Percentiles rank a stretch among this genome's conserved stretches.
These are phyloP conservation scores for Tethea ocularis DNA, from an alignment of 2,888 invertebrate species.

Conservation along the genomic window DNA sequence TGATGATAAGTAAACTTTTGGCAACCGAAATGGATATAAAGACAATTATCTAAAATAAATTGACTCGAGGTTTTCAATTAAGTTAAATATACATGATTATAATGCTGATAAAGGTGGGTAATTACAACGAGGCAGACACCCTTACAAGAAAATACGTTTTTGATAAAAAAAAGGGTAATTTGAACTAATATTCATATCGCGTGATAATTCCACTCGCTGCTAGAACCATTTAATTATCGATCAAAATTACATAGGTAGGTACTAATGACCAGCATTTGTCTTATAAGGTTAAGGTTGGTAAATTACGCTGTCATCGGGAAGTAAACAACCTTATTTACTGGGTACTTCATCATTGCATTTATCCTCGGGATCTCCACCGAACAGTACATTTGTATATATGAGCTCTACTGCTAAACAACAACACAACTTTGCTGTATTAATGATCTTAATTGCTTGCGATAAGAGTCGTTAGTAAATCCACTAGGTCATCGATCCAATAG, in stretches of 20 bases:
- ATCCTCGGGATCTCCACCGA: neutral
- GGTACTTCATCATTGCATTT: neutral
- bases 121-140: neutral
- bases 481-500: no score
- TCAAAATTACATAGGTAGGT: slow-evolving; percentile 23
- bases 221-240: slow-evolving; percentile 27
- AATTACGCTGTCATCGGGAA: slow-evolving; percentile 3
- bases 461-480: no score
- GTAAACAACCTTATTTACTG: neutral
- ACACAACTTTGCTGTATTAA: no score
- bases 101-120: no score
- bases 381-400: no score
- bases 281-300: slow-evolving; percentile 32
- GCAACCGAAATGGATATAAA: no score
- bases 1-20: no score
- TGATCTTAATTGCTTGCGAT: no score
- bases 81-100: no score
- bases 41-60: no score
- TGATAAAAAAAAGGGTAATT: neutral
- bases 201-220: slow-evolving; percentile 28
- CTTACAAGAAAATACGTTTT: neutral
- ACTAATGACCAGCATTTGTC: slow-evolving; percentile 24
- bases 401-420: no score
- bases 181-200: slow-evolving; percentile 33
- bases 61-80: no score